phyloP scores from a whole-genome alignment of 2,888 invertebrate species.

The Drosophila macrothrix region DNA sequence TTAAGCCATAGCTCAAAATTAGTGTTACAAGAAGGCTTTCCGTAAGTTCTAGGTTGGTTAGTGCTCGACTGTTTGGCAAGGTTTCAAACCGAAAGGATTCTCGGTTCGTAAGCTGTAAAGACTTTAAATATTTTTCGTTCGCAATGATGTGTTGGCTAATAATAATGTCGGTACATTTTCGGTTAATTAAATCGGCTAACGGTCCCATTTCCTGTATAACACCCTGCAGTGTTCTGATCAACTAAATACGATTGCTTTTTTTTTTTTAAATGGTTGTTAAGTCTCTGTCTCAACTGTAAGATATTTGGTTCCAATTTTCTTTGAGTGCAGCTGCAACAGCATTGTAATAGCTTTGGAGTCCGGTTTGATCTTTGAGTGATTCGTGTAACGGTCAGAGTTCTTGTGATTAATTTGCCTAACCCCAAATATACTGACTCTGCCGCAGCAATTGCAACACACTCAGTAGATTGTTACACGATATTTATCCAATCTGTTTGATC shows the following conservation, averaged over 20 bases:
- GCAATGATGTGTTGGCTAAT: background rate
- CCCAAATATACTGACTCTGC: slow-evolving; percentile 1
- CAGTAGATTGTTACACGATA: background rate
- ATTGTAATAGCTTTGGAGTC: background rate
- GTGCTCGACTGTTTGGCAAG: background rate
- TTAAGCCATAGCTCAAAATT: background rate
- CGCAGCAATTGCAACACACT: slow-evolving; percentile 6
- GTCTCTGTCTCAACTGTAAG: background rate
- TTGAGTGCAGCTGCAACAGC: background rate
- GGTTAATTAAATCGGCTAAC: background rate
- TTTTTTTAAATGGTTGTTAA: background rate
- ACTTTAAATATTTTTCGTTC: background rate
- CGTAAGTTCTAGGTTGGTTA: background rate
- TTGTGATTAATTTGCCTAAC: background rate
- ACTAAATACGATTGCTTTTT: background rate
- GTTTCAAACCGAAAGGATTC: background rate
- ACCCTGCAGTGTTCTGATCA: background rate
- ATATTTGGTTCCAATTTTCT: background rate
- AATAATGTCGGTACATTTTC: background rate
- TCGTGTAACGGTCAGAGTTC: background rate
- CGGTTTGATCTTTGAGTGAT: background rate
- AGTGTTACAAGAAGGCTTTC: background rate
- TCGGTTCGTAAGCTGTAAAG: background rate
- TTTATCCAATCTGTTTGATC: background rate
- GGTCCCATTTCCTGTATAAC: background rate